Conservation (phyloP, 2,888 invertebrate genomes). For the Lymantria monacha region DNA sequence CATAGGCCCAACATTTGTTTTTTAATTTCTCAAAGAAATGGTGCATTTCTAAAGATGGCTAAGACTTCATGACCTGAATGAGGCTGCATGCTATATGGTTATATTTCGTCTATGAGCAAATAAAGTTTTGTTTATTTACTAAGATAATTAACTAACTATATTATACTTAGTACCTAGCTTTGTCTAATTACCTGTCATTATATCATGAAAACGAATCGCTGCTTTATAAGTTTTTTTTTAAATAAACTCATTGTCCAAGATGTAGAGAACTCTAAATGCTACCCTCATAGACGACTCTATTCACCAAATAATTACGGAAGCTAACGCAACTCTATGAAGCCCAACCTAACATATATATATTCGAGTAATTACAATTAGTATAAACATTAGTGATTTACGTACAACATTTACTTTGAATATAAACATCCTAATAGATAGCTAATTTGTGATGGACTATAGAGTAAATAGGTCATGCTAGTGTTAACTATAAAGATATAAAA, state of each 20-base stretch:
- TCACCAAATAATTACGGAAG: no score
- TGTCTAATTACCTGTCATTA: no score
- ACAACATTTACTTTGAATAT: constrained; percentile 31
- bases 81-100: no score
- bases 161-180: no score
- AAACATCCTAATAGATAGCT: constrained; percentile 31
- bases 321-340: neutral
- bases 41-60: neutral
- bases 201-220: neutral
- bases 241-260: no score
- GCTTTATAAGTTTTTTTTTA: no score
- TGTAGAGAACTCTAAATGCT: no score
- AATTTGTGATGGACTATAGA: constrained; percentile 44
- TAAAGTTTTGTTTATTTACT: no score
- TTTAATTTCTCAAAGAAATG: neutral
- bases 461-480: constrained; percentile 26
- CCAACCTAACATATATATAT: constrained; percentile 13
- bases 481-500: constrained; percentile 50
- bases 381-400: constrained; percentile 27
- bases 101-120: no score
- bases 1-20: neutral
- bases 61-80: neutral
- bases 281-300: neutral
- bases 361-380: constrained; percentile 25
- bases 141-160: no score